Percentiles rank a stretch among this genome's conserved stretches.
These are phyloP conservation scores for Sceliomorpha sp. DNA, from an alignment of 2,888 invertebrate genomes.

Conservation along the genomic window DNA sequence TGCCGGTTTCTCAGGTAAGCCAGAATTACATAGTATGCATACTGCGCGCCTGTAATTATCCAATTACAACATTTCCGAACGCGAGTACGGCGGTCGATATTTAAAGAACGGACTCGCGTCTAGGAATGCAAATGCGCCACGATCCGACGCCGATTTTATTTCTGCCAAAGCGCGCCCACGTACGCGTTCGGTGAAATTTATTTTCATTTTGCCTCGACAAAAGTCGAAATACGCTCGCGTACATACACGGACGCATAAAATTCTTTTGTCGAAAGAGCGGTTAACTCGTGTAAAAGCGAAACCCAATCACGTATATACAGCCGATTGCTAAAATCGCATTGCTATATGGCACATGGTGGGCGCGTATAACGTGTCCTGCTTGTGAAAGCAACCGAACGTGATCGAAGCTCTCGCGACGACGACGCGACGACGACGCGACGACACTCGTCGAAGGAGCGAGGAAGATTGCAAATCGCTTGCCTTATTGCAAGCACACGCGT, in stretches of 20 bases:
- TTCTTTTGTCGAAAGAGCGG: slow-evolving; percentile 53
- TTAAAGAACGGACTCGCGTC: slow-evolving; percentile 3
- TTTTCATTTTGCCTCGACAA: slow-evolving; percentile 49
- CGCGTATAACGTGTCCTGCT: slow-evolving; percentile 71
- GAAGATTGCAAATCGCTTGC: slow-evolving; percentile 44
- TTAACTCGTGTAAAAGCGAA: slow-evolving; percentile 60
- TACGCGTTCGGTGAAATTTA: slow-evolving; percentile 44
- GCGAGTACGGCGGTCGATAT: slow-evolving; percentile 24
- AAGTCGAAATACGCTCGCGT: slow-evolving; percentile 13
- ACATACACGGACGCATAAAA: slow-evolving; percentile 37
- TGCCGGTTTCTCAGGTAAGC: too few species aligned
- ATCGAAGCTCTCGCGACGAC: slow-evolving; percentile 60
- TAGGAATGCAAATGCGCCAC: slow-evolving; percentile 32
- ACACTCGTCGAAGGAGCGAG: slow-evolving; percentile 47
- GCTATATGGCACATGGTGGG: slow-evolving; percentile 56
- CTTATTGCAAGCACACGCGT: slow-evolving; percentile 50
- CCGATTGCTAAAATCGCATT: slow-evolving; percentile 63
- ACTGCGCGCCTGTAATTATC: too few species aligned
- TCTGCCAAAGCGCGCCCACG: slow-evolving; percentile 24
- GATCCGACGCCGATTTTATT: slow-evolving; percentile 29
- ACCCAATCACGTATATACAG: slow-evolving; percentile 68
- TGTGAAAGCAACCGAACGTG: slow-evolving; percentile 72
- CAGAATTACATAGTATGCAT: too few species aligned
- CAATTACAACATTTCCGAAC: slow-evolving; percentile 19
- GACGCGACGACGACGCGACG: too few species aligned